Base-by-base conservation (phyloP, 2,113 vertebrate genomes). In the Nibea albiflora region DNA sequence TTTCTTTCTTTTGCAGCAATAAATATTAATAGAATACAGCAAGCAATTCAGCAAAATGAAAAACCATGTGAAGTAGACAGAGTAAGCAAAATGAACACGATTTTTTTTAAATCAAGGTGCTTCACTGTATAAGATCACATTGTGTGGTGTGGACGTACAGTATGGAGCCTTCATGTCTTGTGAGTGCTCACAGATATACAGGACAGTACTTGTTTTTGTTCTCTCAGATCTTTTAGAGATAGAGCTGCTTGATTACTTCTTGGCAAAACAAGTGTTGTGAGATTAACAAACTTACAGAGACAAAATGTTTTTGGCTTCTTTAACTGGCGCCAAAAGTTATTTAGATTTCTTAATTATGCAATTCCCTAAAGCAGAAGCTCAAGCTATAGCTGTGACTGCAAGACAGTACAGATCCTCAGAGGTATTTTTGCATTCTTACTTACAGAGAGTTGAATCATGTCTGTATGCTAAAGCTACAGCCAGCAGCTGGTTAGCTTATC, bases 161-260 rank as follows among this genome's bases (percentile, higher is more conserved):
- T 10, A 17, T 56, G 49, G 31, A 39, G 35, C 35, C 35, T 39
- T 14, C 17, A 65, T 15, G 1, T 26, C 50, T 19, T 50, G 64
- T 5, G 26, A 35, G 66, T 1, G 49, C 14, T 31, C 58, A 39
- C 2, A 5, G 28, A 68, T 28, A 10, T 8, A 17, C 31, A 50
- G 15, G 0, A 50, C n/a, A 6, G 24, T 22, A 2, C 61, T 31
- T 44, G 14, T 46, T 52, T 19, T n/a, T 56, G 3, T 49, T 26
- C 16, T 68, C 7, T 74, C 49, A 28, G 61, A 47, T 62, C 49
- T 50, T 56, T 8, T 22, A 2, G 11, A 54, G 26, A 68, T 20
- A 5, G 44, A 26, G 12, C 42, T 19, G 57, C 56, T 78, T 78
- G 65, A 66, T 78, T 56, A 39, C 46, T 20, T 75, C 35, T 60